A percentile compares a stretch with the other conserved stretches of the same genome.
Evolutionary conservation across 2,797 vertebrate species (phyloP).

Genomic region (Chaetodon trifasciatus): DNA sequence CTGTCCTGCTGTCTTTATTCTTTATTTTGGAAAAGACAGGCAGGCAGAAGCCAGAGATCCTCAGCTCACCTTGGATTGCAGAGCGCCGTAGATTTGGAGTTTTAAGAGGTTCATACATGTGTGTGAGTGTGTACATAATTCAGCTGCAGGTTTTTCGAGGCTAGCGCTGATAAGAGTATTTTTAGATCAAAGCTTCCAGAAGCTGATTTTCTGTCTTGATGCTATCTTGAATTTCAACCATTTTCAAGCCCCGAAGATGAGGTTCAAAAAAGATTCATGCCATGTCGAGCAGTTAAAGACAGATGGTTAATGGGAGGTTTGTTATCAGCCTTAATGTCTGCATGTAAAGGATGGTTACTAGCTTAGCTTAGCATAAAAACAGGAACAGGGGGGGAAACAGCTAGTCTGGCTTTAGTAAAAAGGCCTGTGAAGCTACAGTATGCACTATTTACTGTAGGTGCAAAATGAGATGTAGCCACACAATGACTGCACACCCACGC

Average conservation of each 20-base stretch:
- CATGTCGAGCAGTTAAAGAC: neutral
- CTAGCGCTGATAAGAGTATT: neutral
- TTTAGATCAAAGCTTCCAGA: constrained; percentile 16
- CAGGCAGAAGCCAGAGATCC: constrained; percentile 23
- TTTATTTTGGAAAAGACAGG: constrained; percentile 48
- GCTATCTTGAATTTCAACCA: neutral
- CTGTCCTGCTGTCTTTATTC: constrained; percentile 30
- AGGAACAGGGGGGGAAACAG: neutral
- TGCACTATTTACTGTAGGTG: neutral
- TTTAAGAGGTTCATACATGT: neutral
- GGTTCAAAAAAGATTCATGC: neutral
- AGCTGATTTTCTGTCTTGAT: neutral
- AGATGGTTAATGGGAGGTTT: neutral
- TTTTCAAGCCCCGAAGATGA: neutral
- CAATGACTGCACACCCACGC: constrained; percentile 31
- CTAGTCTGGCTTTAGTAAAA: neutral
- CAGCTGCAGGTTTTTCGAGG: neutral
- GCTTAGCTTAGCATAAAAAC: neutral
- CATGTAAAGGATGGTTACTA: neutral
- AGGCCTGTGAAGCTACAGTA: neutral
- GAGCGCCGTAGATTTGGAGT: constrained; percentile 4
- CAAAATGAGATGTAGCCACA: constrained; percentile 24
- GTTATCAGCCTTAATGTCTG: neutral
- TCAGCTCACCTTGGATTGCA: constrained; percentile 22
- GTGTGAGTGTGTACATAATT: neutral